Percentiles rank a stretch among this genome's conserved stretches.
These are phyloP conservation scores for Nasonia longicornis DNA, from an alignment of 1,140 invertebrate species.

Conservation along the genomic window DNA sequence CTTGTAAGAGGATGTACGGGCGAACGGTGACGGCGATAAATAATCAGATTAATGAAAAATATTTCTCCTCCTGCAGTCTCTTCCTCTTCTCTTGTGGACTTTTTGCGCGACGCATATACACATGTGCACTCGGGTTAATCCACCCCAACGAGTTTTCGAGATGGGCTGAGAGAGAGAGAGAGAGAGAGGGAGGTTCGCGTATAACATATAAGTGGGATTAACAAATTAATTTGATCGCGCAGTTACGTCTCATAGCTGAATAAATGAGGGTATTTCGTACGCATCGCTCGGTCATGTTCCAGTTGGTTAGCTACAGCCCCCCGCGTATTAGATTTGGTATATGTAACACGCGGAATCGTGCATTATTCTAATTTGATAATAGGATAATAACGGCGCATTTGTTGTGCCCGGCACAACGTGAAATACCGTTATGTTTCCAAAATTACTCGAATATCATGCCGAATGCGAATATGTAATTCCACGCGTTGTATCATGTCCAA, in stretches of 20 bases:
- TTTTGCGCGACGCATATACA: background rate
- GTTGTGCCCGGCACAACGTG: too few species aligned
- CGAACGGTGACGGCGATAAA: constrained; percentile 60
- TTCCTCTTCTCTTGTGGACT: background rate
- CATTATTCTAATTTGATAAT: background rate
- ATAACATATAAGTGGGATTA: background rate
- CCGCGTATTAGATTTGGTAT: too few species aligned
- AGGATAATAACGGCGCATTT: background rate
- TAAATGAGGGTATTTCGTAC: too few species aligned
- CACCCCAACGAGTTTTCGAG: background rate
- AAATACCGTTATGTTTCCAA: background rate
- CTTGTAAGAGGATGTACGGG: constrained; percentile 37
- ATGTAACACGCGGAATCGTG: too few species aligned
- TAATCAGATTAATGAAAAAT: constrained; percentile 70
- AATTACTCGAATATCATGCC: background rate
- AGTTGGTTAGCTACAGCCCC: too few species aligned
- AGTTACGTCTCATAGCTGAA: background rate
- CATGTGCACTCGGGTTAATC: constrained; percentile 27
- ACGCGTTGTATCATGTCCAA: too few species aligned
- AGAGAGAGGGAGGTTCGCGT: background rate
- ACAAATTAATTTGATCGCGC: background rate
- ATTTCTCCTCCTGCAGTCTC: constrained; percentile 53
- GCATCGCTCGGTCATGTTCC: too few species aligned
- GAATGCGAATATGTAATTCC: too few species aligned
- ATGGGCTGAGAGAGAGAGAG: background rate